Evolutionary conservation across 2,797 vertebrate species (phyloP).

Genomic region (Gallinago solitaria): DNA sequence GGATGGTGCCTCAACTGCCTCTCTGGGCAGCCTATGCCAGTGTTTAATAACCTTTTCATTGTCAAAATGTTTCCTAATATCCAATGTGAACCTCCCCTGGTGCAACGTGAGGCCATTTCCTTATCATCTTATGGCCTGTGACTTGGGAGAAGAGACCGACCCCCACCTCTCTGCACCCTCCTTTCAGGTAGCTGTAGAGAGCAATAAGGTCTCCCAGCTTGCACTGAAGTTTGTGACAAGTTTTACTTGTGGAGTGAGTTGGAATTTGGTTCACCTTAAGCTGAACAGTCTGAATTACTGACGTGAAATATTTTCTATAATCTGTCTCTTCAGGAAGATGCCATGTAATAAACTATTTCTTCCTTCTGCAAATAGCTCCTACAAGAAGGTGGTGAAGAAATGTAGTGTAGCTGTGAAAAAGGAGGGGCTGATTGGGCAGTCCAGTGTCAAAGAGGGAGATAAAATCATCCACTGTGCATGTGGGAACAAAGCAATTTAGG

Average conservation of each 20-base stretch:
- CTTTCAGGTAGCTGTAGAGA: too few species aligned
- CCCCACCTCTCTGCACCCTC: too few species aligned
- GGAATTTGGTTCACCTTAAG: neutral
- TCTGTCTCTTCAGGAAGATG: neutral
- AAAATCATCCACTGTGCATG: neutral
- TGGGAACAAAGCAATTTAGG: conserved; percentile 3
- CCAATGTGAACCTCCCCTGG: too few species aligned
- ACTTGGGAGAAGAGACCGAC: too few species aligned
- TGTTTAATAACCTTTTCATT: too few species aligned
- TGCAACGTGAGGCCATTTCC: too few species aligned
- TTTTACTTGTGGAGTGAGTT: neutral
- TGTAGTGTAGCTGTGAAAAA: neutral
- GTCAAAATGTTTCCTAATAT: too few species aligned
- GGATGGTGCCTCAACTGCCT: too few species aligned
- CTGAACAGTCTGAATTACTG: neutral
- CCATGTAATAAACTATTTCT: neutral
- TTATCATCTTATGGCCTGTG: too few species aligned
- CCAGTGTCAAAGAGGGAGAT: neutral
- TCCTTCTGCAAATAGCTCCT: neutral
- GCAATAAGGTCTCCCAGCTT: neutral
- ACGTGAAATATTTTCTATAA: neutral
- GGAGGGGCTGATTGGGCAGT: neutral
- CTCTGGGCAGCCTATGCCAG: too few species aligned
- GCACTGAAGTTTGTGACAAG: neutral
- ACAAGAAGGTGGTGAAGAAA: neutral